Evolutionary conservation across 1,140 invertebrate genomes (phyloP), one percentile per base, ranked within the genome.

Genomic region (Drosophila trapezifrons): DNA sequence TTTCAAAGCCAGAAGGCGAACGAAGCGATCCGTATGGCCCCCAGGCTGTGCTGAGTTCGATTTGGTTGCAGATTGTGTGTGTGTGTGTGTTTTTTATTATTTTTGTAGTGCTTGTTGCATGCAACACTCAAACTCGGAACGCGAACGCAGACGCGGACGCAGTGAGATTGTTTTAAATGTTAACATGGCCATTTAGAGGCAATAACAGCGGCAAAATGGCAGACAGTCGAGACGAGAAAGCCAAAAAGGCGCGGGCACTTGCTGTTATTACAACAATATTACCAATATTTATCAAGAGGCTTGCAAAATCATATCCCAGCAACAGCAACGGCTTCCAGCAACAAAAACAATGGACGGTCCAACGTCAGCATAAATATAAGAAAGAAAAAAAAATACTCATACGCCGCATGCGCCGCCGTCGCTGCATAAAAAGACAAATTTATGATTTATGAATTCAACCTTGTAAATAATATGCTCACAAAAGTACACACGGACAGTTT

Each of bases 371-470:
- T 85, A 85, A 85, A 85, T 82, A 81, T 47, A 45, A 75, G 69
- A 76, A 40, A 62, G 85, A 57, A 45, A 75, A 74, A 76, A 40
- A 62, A 85, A 57, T 69, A 64, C 65, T 69, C 64, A 87, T 83
- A 80, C 78, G 87, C 87, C 79, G 87, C 86, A 64, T 80, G 67
- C 70, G 67, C 75, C 64, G 63, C 52, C 63, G 75, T 62, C 78
- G 79, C 86, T 73, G 86, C 71, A 86, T 83, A 90, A 84, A 90
- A 86, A 90, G 85, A 90, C 85, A 90, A 90, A 90, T 90, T 90
- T 90, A 90, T 90, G 85, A 90, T 90, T 90, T 90, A 90, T 90
- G 85, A 90, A 90, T 90, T 89, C 84, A 89, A 89, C 84, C 84
- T 89, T 89, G 84, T 90, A 89, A 89, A 89, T 89, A 89, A 89